These are phyloP conservation scores for Agelaius tricolor DNA, from an alignment of 2,113 vertebrate species.

Conservation along the genomic window DNA sequence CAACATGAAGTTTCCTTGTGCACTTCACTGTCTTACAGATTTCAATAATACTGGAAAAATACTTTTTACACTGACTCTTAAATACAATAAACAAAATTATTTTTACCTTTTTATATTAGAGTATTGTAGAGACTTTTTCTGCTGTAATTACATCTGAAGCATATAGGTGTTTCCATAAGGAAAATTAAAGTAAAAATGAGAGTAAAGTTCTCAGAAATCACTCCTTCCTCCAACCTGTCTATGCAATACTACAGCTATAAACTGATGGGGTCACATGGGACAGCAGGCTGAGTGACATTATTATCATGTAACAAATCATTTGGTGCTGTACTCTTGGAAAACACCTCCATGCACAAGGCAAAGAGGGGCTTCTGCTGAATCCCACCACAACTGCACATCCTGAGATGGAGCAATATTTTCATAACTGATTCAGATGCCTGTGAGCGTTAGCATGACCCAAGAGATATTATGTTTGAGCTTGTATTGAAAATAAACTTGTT, in stretches of 20 bases:
- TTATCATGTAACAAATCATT: neutral
- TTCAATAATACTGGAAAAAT: neutral
- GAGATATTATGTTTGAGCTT: neutral
- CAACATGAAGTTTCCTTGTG: neutral
- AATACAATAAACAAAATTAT: neutral
- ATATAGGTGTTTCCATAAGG: neutral
- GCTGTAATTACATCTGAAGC: neutral
- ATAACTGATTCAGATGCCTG: accelerated
- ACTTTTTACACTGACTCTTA: constrained; percentile 51
- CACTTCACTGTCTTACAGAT: constrained; percentile 60
- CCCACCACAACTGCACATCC: neutral
- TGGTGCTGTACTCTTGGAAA: constrained; percentile 1
- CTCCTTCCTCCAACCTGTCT: neutral
- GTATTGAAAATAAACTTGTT: constrained; percentile 29
- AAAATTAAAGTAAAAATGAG: neutral
- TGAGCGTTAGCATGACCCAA: neutral
- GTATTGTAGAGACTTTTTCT: neutral
- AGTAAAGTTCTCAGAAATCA: neutral
- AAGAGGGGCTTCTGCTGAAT: neutral
- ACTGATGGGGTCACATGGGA: neutral
- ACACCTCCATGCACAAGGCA: neutral
- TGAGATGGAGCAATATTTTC: neutral
- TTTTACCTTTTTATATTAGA: constrained; percentile 57
- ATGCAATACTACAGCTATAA: neutral
- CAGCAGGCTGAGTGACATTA: neutral